phyloP scores from a whole-genome alignment of 2,888 invertebrate genomes.

The Caradrina clavipalpis region DNA sequence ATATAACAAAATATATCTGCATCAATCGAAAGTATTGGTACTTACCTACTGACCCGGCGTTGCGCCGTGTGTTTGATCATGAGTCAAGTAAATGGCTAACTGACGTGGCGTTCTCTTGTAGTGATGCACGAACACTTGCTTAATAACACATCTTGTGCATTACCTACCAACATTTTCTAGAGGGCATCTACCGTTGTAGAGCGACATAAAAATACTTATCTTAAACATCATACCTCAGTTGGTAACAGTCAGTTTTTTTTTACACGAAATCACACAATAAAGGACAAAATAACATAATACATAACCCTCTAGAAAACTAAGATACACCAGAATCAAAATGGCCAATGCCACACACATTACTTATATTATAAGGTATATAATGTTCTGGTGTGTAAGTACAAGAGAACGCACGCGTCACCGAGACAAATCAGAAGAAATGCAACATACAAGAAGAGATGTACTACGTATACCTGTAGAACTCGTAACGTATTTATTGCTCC shows the following conservation, averaged over 20 bases:
- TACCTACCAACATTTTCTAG: conserved; percentile 8
- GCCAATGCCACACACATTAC: neutral
- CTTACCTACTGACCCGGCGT: conserved; percentile 71
- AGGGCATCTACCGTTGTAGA: neutral
- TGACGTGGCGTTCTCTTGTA: conserved; percentile 44
- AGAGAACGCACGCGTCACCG: conserved; percentile 46
- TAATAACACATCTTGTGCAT: conserved; percentile 11
- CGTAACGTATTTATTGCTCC: conserved; percentile 35
- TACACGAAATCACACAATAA: neutral
- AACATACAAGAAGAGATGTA: conserved; percentile 29
- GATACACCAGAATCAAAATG: neutral
- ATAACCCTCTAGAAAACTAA: neutral
- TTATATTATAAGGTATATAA: neutral
- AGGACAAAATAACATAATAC: conserved; percentile 16
- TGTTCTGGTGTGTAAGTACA: conserved; percentile 33
- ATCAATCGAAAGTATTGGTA: conserved; percentile 75
- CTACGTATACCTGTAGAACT: conserved; percentile 41
- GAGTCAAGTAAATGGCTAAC: conserved; percentile 21
- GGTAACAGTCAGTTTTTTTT: conserved; percentile 16
- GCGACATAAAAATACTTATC: conserved; percentile 7
- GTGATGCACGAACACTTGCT: neutral
- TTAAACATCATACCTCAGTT: conserved; percentile 23
- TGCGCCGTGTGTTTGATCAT: conserved; percentile 55
- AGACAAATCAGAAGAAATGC: conserved; percentile 49
- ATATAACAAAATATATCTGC: conserved; percentile 84